Evolutionary conservation across 2,888 invertebrate genomes (phyloP).

Genomic region (Macrosoma leucophasiata): DNA sequence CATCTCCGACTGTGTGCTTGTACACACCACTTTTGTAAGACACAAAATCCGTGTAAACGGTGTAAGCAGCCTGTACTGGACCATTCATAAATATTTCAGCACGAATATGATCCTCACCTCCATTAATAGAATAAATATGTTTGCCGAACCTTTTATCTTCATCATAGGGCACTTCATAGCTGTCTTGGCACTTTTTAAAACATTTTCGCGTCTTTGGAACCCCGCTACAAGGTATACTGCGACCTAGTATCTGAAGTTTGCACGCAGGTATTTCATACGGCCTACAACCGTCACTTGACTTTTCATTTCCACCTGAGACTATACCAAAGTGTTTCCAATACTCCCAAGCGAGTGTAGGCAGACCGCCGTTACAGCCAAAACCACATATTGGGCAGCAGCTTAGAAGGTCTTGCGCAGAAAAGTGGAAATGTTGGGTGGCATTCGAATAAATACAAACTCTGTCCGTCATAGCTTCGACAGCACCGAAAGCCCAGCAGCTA

Average conservation of each 20-base stretch:
- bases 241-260: constrained; percentile 92
- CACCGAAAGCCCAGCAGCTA: constrained; percentile 90
- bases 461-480: constrained; percentile 88
- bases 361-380: constrained; percentile 88
- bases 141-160: constrained; percentile 86
- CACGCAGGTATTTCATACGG: constrained; percentile 91
- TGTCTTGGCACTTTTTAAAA: constrained; percentile 77
- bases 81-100: constrained; percentile 86
- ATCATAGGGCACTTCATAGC: constrained; percentile 81
- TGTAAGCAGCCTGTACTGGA: constrained; percentile 86
- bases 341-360: constrained; percentile 86
- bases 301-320: constrained; percentile 90
- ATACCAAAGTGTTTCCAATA: constrained; percentile 90
- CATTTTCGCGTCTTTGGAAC: constrained; percentile 87
- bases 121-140: constrained; percentile 76
- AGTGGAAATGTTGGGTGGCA: constrained; percentile 73
- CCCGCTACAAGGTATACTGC: constrained; percentile 81
- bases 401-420: constrained; percentile 83
- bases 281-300: constrained; percentile 86
- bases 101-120: constrained; percentile 82
- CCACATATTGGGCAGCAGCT: constrained; percentile 88
- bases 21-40: constrained; percentile 81
- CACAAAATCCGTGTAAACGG: constrained; percentile 84
- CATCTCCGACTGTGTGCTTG: constrained; percentile 77
- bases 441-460: constrained; percentile 83